Evolutionary conservation across 2,888 invertebrate species (phyloP).

Genomic region (Amphipyra berbera): DNA sequence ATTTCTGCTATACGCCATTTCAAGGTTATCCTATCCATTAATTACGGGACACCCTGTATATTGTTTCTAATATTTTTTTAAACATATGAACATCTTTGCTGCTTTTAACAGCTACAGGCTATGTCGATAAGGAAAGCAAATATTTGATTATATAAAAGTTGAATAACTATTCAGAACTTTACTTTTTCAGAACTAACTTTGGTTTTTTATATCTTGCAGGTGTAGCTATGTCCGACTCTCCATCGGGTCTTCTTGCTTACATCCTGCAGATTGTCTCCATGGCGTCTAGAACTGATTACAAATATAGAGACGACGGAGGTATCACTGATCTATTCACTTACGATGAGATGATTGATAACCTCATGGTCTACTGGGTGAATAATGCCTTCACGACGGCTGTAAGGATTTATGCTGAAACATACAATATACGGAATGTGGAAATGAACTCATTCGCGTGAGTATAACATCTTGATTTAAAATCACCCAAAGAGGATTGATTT

Average conservation of each 20-base stretch:
- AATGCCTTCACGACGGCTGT: conserved; percentile 30
- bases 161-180: too few species aligned
- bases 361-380: conserved; percentile 48
- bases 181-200: too few species aligned
- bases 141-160: too few species aligned
- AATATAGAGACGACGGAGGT: conserved; percentile 23
- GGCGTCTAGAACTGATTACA: conserved; percentile 6
- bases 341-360: conserved; percentile 49
- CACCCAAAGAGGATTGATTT: too few species aligned
- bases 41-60: too few species aligned
- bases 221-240: conserved; percentile 34
- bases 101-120: too few species aligned
- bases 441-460: conserved; percentile 75
- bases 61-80: too few species aligned
- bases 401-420: conserved; percentile 45
- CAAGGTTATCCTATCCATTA: too few species aligned
- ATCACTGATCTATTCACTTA: conserved; percentile 24
- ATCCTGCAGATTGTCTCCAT: conserved; percentile 31
- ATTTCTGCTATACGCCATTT: too few species aligned
- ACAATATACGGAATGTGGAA: conserved; percentile 28
- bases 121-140: too few species aligned
- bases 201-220: conserved; percentile 17
- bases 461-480: background rate
- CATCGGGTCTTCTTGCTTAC: conserved; percentile 42
- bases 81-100: too few species aligned